Conservation (phyloP, 1,140 invertebrate species). For the Holotrichia oblita region DNA sequence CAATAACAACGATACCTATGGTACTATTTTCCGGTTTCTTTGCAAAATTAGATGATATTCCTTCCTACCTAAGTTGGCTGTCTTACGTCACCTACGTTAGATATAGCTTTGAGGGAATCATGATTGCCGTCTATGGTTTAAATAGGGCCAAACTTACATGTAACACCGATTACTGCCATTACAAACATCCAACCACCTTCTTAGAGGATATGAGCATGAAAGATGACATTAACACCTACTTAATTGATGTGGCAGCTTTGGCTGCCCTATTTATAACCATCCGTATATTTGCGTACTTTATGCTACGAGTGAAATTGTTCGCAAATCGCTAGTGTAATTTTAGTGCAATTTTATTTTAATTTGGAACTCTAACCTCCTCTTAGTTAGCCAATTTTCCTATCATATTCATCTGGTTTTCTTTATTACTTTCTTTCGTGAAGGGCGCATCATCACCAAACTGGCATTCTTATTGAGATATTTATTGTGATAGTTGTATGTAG, state of each 20-base stretch:
- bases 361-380: neutral
- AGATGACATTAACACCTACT: constrained; percentile 74
- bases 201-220: constrained; percentile 89
- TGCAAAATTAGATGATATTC: constrained; percentile 93
- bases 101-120: constrained; percentile 91
- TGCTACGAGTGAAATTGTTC: constrained; percentile 82
- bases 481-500: constrained; percentile 38
- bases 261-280: constrained; percentile 83
- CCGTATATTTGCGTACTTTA: constrained; percentile 86
- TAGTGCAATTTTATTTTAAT: constrained; percentile 14
- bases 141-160: constrained; percentile 81
- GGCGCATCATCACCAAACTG: constrained; percentile 8
- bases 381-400: neutral
- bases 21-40: constrained; percentile 94
- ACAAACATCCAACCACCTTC: constrained; percentile 83
- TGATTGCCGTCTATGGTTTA: constrained; percentile 92
- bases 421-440: neutral
- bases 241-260: constrained; percentile 84
- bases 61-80: constrained; percentile 86
- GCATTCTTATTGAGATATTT: constrained; percentile 39
- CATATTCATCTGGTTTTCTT: constrained; percentile 11
- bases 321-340: constrained; percentile 47
- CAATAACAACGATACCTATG: constrained; percentile 89
- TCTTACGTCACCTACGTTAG: constrained; percentile 91
- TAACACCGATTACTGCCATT: constrained; percentile 86